Evolutionary conservation across 2,888 invertebrate genomes (phyloP), one percentile per base, ranked within the genome.

Genomic region (Tupiocoris notatus): DNA sequence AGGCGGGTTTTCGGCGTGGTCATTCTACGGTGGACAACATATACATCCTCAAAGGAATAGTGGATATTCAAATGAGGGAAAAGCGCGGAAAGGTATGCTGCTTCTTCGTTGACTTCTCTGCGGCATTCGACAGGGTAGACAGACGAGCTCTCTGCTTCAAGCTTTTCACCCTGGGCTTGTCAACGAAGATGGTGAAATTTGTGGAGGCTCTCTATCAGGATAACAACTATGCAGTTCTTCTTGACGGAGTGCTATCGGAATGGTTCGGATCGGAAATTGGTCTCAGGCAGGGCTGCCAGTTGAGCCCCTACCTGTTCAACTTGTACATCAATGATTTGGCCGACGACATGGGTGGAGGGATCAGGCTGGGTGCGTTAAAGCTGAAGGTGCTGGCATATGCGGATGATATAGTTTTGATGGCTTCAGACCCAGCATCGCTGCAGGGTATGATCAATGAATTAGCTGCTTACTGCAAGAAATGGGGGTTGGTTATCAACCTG

Each of bases 391-490:
- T 79, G 12, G 24, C 75, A 23, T 80, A 78, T 63, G 79, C 80
- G 1, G 79, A 80, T 64, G 79, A 80, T 17, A 73, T 77, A 18
- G 79, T 79, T 2, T 59, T 80, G n/a, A 54, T 80, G 12, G 65
- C 79, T 0, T 20, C 74, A 3, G 64, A 68, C 17, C 61, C 58
- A n/a, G 58, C 63, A 54, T 77, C 63, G 1, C 66, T 79, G 2
- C 76, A 78, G 22, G 18, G 39, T 23, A 79, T 74, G 58, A 78
- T 80, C 0, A 58, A 23, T n/a, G 67, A 59, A 6, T 24, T 79
- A 0, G 70, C 64, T 1, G 59, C 64, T 7, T 80, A 79, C 66
- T 79, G 80, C 20, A 17, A 2, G 22, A 12, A 20, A 62, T 59
- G 77, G 66, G 78, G 70, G 17, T 18, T 78, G 21, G 57, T 70